These are phyloP conservation scores for Rhagonycha lutea DNA, from an alignment of 2,888 invertebrate genomes.

Conservation along the genomic window DNA sequence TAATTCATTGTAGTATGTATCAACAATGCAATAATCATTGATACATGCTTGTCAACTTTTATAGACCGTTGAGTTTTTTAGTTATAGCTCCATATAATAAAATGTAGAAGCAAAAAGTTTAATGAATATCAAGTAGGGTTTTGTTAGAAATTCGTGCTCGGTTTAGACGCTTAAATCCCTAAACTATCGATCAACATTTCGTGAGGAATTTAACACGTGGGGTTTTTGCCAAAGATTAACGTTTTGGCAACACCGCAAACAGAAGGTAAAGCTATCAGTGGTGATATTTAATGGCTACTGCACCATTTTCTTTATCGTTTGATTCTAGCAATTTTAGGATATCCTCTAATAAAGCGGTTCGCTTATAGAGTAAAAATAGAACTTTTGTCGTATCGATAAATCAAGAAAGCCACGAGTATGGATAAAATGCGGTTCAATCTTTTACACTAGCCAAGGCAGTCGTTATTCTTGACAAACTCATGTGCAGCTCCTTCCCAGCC, in stretches of 20 bases:
- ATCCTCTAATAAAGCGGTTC: slow-evolving; percentile 39
- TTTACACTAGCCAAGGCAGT: slow-evolving; percentile 7
- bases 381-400: slow-evolving; percentile 39
- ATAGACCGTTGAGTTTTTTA: not conserved
- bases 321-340: slow-evolving; percentile 38
- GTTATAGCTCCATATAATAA: slow-evolving; percentile 2
- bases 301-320: slow-evolving; percentile 37
- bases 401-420: slow-evolving; percentile 35
- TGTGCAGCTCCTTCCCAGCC: slow-evolving; percentile 18
- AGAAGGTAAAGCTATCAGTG: slow-evolving; percentile 33
- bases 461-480: slow-evolving; percentile 16
- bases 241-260: slow-evolving; percentile 31
- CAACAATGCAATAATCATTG: not conserved
- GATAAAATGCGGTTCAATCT: slow-evolving; percentile 19
- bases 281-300: slow-evolving; percentile 36
- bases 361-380: slow-evolving; percentile 35
- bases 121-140: slow-evolving; percentile 23
- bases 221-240: slow-evolving; percentile 35
- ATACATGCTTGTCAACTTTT: not conserved
- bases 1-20: not conserved
- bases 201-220: slow-evolving; percentile 20
- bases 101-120: slow-evolving; percentile 13
- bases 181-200: slow-evolving; percentile 36
- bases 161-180: slow-evolving; percentile 28
- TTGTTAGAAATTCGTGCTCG: slow-evolving; percentile 24